Evolutionary conservation across 2,113 vertebrate genomes (phyloP).

Genomic region (Jaculus jaculus): DNA sequence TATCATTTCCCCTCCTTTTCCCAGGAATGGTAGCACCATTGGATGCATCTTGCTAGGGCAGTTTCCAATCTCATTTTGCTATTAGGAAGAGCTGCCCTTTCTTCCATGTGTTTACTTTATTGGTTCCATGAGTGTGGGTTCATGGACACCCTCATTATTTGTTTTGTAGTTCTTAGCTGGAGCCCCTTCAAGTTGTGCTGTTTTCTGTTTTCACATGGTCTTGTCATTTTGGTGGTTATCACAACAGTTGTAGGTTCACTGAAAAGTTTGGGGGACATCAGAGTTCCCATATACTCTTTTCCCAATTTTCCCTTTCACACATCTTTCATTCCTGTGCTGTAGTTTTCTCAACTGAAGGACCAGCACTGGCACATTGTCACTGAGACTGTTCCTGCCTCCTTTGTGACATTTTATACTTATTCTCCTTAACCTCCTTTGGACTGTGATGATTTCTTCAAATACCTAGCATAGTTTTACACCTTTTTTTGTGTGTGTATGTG

Average conservation of each 20-base stretch:
- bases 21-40: no score
- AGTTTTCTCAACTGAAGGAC: neutral
- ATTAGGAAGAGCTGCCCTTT: neutral
- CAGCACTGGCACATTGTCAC: no score
- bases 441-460: neutral
- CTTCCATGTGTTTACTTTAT: neutral
- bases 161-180: no score
- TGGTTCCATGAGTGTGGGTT: neutral
- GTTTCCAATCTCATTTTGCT: neutral
- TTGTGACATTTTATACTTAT: neutral
- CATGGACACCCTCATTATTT: no score
- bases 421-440: neutral
- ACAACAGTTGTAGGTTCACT: no score
- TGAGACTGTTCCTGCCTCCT: neutral
- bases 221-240: neutral
- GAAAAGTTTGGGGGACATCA: neutral
- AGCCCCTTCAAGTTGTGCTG: no score
- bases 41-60: neutral
- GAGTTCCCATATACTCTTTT: accelerated
- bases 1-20: neutral
- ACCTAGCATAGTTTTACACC: neutral
- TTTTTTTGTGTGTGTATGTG: neutral
- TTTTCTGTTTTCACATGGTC: neutral
- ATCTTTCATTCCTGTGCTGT: accelerated
- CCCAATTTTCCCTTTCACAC: neutral